Percentiles rank a stretch among this genome's conserved stretches.
Conservation (phyloP, 2,113 vertebrate species). For the Pachycephala philippinensis region DNA sequence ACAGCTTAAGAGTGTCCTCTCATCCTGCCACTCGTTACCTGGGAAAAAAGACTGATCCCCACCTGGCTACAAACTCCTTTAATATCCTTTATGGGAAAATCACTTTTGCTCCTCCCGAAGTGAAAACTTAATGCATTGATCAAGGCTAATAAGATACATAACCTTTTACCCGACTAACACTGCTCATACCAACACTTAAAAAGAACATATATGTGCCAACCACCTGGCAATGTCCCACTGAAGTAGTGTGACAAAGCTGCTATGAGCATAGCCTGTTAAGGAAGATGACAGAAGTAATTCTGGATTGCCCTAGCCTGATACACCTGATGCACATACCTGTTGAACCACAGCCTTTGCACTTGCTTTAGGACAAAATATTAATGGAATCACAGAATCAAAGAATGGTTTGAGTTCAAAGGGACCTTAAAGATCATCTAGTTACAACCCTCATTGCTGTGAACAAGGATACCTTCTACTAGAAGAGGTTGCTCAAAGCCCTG, state of each 20-base stretch:
- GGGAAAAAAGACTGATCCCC: neutral
- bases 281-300: neutral
- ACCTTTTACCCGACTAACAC: neutral
- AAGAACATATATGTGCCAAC: accelerated
- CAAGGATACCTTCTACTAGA: neutral
- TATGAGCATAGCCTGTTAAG: neutral
- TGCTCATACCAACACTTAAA: accelerated
- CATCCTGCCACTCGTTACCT: neutral
- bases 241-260: neutral
- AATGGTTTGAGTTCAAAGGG: neutral
- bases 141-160: neutral
- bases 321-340: accelerated
- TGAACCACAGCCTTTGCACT: neutral
- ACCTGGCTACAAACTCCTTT: neutral
- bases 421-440: neutral
- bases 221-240: neutral
- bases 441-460: neutral
- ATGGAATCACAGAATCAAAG: neutral
- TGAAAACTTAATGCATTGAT: neutral
- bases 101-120: neutral
- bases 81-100: neutral
- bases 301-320: neutral
- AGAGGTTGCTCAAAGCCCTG: neutral
- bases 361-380: neutral
- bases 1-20: neutral